Conservation (phyloP, 1,140 invertebrate genomes). For the Drosophila oshimai region DNA sequence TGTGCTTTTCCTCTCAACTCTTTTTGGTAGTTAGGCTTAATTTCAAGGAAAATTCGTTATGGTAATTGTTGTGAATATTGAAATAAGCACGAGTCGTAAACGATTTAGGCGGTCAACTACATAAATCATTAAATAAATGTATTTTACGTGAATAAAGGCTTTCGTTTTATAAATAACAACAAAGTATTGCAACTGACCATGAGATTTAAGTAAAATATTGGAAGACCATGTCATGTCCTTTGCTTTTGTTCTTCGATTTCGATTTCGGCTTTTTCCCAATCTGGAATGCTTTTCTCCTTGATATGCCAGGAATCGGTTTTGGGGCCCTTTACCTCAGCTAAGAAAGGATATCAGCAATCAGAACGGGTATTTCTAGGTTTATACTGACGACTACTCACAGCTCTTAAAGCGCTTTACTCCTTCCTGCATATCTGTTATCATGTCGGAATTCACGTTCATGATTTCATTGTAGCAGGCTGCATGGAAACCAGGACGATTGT, state of each 20-base stretch:
- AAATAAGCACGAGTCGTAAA: conserved; percentile 71
- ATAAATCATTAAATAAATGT: conserved; percentile 66
- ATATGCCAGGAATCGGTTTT: conserved; percentile 87
- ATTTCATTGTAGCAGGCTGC: conserved; percentile 88
- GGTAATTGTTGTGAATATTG: conserved; percentile 80
- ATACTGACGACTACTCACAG: conserved; percentile 61
- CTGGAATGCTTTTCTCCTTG: conserved; percentile 83
- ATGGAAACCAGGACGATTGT: conserved; percentile 84
- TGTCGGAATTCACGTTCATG: conserved; percentile 85
- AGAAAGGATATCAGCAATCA: not conserved
- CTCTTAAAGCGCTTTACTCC: conserved; percentile 89
- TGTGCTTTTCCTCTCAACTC: conserved; percentile 76
- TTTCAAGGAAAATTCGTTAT: conserved; percentile 79
- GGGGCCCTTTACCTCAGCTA: conserved; percentile 89
- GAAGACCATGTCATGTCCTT: conserved; percentile 1
- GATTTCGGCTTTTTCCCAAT: conserved; percentile 84
- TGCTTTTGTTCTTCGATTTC: conserved; percentile 40
- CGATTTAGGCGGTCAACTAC: conserved; percentile 59
- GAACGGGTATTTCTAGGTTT: not conserved
- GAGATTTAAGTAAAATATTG: not conserved
- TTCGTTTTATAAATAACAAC: conserved; percentile 39
- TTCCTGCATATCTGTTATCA: conserved; percentile 86
- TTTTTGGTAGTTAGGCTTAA: conserved; percentile 78
- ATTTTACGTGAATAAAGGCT: conserved; percentile 74
- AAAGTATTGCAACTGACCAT: conserved; percentile 2